A percentile compares a stretch with the other conserved stretches of the same genome.
phyloP scores from a whole-genome alignment of 1,140 invertebrate species.

The Philopotamus ludificatus region DNA sequence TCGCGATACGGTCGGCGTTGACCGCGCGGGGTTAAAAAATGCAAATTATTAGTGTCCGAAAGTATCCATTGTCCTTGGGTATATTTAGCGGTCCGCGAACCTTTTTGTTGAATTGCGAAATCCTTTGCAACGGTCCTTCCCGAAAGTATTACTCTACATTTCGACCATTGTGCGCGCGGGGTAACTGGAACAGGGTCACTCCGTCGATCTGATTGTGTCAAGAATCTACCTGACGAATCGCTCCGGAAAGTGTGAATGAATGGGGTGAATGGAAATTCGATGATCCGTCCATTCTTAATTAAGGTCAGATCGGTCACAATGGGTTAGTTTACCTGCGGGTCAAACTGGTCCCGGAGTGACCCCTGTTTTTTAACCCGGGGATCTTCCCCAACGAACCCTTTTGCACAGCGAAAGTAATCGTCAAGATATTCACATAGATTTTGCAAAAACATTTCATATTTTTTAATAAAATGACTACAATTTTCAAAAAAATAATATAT shows the following conservation, averaged over 20 bases:
- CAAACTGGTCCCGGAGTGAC: neutral
- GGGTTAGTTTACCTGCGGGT: neutral
- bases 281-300: neutral
- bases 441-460: no score
- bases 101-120: neutral
- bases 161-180: neutral
- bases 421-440: no score
- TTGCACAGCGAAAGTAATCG: no score
- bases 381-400: no score
- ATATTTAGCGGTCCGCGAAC: neutral
- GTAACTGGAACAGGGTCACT: neutral
- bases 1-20: neutral
- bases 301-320: neutral
- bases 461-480: no score
- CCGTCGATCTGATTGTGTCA: neutral
- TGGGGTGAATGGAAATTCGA: neutral
- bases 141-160: neutral
- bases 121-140: neutral
- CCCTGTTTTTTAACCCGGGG: neutral
- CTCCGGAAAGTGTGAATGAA: neutral
- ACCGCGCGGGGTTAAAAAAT: neutral
- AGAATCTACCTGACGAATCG: neutral
- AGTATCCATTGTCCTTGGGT: neutral
- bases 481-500: no score
- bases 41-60: neutral